Evolutionary conservation across 2,888 invertebrate genomes (phyloP), one percentile per base, ranked within the genome.

Genomic region (Drosophila picticornis): DNA sequence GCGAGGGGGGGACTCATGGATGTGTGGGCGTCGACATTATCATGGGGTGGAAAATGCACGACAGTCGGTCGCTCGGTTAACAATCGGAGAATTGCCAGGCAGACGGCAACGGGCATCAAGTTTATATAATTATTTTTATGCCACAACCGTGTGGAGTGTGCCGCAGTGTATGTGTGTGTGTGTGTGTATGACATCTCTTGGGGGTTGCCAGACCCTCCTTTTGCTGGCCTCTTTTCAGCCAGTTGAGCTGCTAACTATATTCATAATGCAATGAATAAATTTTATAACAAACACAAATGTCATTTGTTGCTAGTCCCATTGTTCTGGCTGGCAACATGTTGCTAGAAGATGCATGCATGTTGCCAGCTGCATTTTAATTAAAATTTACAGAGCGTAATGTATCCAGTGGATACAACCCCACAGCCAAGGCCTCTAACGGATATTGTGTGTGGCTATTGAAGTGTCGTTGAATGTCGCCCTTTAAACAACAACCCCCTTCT

Each of bases 101-200:
- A 87, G 87, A 76, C 81, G 83, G 66, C 75, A 77, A 72, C 50
- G 72, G 69, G 70, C 83, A 81, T 89, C 80, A 81, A 85, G 85
- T 84, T 89, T 80, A 84, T 89, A 71, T 89, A 91, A 90, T 91
- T 89, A 91, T 91, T 85, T 91, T 76, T 83, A 80, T 85, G 80
- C 85, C 83, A 80, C 82, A 84, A 70, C 72, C 69, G 71, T 60
- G 40, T 57, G 64, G 72, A 68, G 63, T 72, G 75, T 66, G 66
- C 64, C 72, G 63, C 72, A 36, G 51, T 36, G 63, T 43, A 52
- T 51, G 38, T 60, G 46, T 51, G 73, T 51, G 34, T 56, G 74
- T 51, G 57, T 65, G 50, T 80, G 68, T 69, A 34, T 73, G 50
- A 53, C 73, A 67, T 72, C 69, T 66, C 75, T 51, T 50, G 76